Evolutionary conservation across 92 coral and sea anemone species (phyloP).

Genomic region (Porites evermanni): DNA sequence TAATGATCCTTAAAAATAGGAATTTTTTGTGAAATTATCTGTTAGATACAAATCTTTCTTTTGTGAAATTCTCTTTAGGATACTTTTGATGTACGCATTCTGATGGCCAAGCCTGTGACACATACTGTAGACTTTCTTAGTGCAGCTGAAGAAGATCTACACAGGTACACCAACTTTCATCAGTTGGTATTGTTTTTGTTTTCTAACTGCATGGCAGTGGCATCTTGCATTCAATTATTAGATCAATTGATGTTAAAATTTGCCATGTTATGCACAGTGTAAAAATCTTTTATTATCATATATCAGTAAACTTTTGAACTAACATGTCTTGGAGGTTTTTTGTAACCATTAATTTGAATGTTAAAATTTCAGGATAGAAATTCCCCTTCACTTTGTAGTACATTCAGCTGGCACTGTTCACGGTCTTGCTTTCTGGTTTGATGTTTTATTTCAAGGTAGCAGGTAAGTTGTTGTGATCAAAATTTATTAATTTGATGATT

Average conservation of each 20-base stretch:
- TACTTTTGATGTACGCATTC: slow-evolving; percentile 94
- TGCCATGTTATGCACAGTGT: no score
- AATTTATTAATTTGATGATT: no score
- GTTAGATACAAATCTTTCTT: no score
- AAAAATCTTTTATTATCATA: no score
- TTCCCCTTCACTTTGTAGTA: slow-evolving; percentile 83
- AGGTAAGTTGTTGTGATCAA: slow-evolving; percentile 61
- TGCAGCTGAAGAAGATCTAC: slow-evolving; percentile 93
- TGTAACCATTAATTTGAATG: not conserved
- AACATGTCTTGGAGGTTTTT: not conserved
- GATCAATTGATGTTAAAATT: no score
- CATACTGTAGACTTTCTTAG: slow-evolving; percentile 85
- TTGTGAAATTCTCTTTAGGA: slow-evolving; percentile 60
- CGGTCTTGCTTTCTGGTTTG: slow-evolving; percentile 99
- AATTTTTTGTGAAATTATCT: no score
- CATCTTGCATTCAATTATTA: no score
- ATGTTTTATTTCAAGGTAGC: slow-evolving; percentile 93
- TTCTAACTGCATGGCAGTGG: not conserved
- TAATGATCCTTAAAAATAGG: no score
- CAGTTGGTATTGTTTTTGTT: not conserved
- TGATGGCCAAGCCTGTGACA: slow-evolving; percentile 98
- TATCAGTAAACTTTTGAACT: not conserved
- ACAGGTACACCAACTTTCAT: slow-evolving; percentile 67
- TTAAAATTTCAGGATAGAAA: slow-evolving; percentile 74
- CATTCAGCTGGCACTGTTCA: slow-evolving; percentile 90